Evolutionary conservation across 2,113 vertebrate species (phyloP), one percentile per base, ranked within the genome.

Genomic region (Corynorhinus townsendii): DNA sequence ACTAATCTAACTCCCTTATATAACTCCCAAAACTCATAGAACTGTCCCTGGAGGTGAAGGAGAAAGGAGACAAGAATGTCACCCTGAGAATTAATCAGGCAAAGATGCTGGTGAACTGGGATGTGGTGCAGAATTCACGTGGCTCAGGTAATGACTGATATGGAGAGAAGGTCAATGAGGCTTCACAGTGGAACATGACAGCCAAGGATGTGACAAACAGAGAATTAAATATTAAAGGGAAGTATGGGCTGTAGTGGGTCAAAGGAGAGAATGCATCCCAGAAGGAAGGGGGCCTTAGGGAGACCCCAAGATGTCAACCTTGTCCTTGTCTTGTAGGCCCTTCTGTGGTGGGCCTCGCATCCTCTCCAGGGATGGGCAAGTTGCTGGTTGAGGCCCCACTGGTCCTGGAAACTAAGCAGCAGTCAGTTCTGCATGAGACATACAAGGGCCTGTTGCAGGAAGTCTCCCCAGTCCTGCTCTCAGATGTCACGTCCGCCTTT

Each of bases 401-500:
- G 4, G 0, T 15, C 17, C 30, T 73, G 45, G 40, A 73, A 68
- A 26, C 94, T 2, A 24, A 73, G 7, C 7, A 68, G 8, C n/a
- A 35, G 45, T 9, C 3, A 10, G 14, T 0, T 95, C 28, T 96
- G 2, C 1, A 33, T 12, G n/a, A 49, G 69, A 16, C 11, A 3
- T 7, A 15, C 3, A 40, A 33, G 35, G 19, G 17, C 28, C 52
- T 76, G 71, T 9, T 19, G 1, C 17, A 47, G 40, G 47, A 6
- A 22, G 17, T 2, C 33, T 26, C 69, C 19, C 19, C 93, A 2
- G 80, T 98, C 45, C 98, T 98, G 54, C 97, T 99, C 98, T 69
- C 98, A 97, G 82, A 97, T 98, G 38, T 97, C 95, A 66, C 5
- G 33, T 98, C 98, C 0, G 98, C 91, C 35, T 95, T 97, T n/a